Evolutionary conservation across 2,113 vertebrate species (phyloP), one percentile per base, ranked within the genome.

Genomic region (Brachyhypopomus occidentalis): DNA sequence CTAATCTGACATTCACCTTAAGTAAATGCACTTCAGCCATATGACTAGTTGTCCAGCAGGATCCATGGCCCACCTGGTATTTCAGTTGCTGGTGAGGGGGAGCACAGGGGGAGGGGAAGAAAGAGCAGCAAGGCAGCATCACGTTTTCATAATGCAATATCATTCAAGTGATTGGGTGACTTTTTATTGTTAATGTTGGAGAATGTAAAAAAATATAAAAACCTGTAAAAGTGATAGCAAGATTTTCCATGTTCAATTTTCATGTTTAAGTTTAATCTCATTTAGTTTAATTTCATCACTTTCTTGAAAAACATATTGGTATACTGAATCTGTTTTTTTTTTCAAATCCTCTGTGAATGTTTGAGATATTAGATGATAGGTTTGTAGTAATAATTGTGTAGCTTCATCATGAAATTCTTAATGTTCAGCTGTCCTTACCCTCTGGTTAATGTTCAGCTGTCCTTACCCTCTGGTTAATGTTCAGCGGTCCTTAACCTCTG

Each of bases 1-100:
- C 69, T 75, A 20, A 25, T 89, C 81, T 91, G 90, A 90, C 88
- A 79, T 81, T 73, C 55, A 79, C 88, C 87, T 89, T 90, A 88
- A 88, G 85, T 80, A 88, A 91, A 86, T 84, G 77, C 66, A 82
- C 55, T 69, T 85, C 86, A 86, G 86, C 81, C n/a, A 56, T 12
- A 81, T 79, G 87, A 86, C 87, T 83, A 86, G 86, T 86, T 84
- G 81, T 83, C 48, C 2, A 79, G 87, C 75, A 85, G 79, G 59
- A 83, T 75, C 80, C 85, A 84, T 11, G 38, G 84, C 78, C 69
- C 78, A 80, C 48, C 86, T 90, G 91, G 86, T 90, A 89, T 85
- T 85, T 74, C 78, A 88, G 78, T 89, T 85, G 83, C 63, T 75
- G 41, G 25, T 9, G 58, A 63, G 52, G 22, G 48, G 73, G 27